Evolutionary conservation across 2,113 vertebrate genomes (phyloP).

Genomic region (Stigmatopora nigra): DNA sequence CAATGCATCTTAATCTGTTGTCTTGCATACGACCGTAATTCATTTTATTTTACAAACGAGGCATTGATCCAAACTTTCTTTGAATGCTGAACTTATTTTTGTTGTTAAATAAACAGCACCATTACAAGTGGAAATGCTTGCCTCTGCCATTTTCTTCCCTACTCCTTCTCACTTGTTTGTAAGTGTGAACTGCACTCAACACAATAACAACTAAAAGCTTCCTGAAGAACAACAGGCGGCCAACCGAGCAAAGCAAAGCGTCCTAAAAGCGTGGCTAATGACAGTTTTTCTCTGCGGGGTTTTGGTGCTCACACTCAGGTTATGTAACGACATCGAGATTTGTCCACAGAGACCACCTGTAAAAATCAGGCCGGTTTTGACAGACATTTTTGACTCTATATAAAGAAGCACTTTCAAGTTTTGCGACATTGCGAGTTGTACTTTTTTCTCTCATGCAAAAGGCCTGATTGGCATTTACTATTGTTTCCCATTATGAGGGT

Average conservation of each 20-base stretch:
- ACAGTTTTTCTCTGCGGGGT: background rate
- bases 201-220: conserved; percentile 3
- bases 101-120: background rate
- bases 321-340: background rate
- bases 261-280: conserved; percentile 1
- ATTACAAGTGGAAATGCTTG: background rate
- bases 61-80: background rate
- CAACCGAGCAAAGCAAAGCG: background rate
- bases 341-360: background rate
- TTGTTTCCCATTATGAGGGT: background rate
- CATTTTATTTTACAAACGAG: background rate
- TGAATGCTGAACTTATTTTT: background rate
- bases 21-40: background rate
- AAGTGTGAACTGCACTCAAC: background rate
- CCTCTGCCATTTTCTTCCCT: background rate
- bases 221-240: background rate
- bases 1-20: background rate
- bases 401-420: background rate
- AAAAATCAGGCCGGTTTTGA: background rate
- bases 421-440: background rate
- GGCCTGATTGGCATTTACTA: background rate
- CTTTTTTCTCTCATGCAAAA: background rate
- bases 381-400: background rate
- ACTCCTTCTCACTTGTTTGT: background rate
- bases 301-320: background rate